Conservation (phyloP, 2,888 invertebrate genomes). For the Sycophila texana region DNA sequence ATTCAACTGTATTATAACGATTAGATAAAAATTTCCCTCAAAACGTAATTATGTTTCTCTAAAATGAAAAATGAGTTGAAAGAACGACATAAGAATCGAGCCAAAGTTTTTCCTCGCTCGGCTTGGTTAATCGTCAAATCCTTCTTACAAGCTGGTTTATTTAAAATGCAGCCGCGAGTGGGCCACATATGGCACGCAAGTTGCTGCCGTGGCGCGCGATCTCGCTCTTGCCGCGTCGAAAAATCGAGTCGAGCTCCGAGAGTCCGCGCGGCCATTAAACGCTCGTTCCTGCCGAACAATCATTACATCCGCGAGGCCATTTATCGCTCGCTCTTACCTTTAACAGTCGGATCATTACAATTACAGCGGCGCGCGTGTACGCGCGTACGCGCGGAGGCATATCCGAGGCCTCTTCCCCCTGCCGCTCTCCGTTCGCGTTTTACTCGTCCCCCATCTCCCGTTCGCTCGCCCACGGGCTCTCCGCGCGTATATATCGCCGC, state of each 20-base stretch:
- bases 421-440: constrained; percentile 6
- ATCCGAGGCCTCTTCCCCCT: constrained; percentile 13
- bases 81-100: too few relatives aligned
- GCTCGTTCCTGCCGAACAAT: constrained; percentile 62
- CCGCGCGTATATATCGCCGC: background rate
- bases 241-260: constrained; percentile 17
- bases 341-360: constrained; percentile 55
- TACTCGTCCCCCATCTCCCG: background rate
- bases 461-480: background rate
- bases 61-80: too few relatives aligned
- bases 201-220: background rate
- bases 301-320: constrained; percentile 55
- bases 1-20: too few relatives aligned
- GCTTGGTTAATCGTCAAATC: too few relatives aligned
- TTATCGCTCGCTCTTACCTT: constrained; percentile 53
- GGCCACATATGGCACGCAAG: constrained; percentile 43
- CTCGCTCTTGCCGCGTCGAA: background rate
- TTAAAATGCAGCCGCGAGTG: background rate
- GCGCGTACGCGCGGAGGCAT: constrained; percentile 42
- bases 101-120: too few relatives aligned
- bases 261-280: constrained; percentile 58
- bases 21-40: too few relatives aligned
- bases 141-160: background rate
- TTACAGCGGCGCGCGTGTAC: constrained; percentile 32
- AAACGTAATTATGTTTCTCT: too few relatives aligned